Conservation (phyloP, 2,888 invertebrate species). For the Hylaea fasciaria region DNA sequence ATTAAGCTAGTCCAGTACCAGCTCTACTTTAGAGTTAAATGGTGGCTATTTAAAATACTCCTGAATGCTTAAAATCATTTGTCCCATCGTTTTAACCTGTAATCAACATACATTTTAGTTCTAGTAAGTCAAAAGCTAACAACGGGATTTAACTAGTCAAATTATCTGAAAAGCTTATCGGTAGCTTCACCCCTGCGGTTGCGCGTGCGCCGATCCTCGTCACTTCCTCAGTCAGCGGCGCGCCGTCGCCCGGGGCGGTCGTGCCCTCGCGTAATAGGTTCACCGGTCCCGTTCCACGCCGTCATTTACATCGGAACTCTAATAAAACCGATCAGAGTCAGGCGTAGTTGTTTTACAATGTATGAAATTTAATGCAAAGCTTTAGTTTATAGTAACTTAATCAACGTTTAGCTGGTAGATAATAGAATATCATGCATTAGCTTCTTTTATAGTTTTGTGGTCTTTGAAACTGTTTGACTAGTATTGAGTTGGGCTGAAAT, state of each 20-base stretch:
- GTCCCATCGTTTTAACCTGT: not conserved
- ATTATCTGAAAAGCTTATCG: conserved; percentile 49
- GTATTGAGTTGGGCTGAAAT: no score
- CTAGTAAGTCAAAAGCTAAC: not conserved
- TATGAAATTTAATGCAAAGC: conserved; percentile 11
- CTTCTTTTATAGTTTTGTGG: no score
- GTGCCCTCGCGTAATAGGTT: conserved; percentile 72
- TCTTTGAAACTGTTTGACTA: no score
- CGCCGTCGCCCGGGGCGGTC: conserved; percentile 71
- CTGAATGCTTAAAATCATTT: not conserved
- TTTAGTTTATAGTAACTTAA: not conserved
- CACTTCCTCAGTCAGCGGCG: conserved; percentile 74
- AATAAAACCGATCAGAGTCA: conserved; percentile 50
- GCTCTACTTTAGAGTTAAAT: no score
- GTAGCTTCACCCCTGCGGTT: conserved; percentile 59
- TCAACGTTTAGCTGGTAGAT: no score
- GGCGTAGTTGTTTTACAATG: conserved; percentile 33
- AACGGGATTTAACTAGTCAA: conserved; percentile 35
- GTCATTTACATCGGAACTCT: conserved; percentile 55
- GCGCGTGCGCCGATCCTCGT: conserved; percentile 56
- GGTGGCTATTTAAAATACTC: no score
- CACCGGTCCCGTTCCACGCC: conserved; percentile 60
- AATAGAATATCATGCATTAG: no score
- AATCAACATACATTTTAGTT: not conserved
- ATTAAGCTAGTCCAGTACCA: no score